These are phyloP conservation scores for Catocala nupta DNA, from an alignment of 2,888 invertebrate species.

Conservation along the genomic window DNA sequence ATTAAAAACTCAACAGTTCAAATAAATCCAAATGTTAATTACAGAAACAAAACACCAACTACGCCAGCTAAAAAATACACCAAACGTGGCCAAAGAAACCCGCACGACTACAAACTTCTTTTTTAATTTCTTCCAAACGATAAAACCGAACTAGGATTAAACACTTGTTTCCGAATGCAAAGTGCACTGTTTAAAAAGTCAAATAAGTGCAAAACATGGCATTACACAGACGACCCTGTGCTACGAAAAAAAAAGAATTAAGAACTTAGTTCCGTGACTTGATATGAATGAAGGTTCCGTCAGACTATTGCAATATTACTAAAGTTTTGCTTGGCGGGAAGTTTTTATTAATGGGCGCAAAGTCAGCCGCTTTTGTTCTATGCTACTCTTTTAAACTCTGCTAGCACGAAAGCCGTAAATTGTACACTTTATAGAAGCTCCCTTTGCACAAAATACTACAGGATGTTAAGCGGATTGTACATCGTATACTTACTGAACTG, in stretches of 20 bases:
- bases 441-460: constrained; percentile 22
- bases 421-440: constrained; percentile 61
- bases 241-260: constrained; percentile 37
- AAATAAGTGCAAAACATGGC: constrained; percentile 48
- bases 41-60: constrained; percentile 17
- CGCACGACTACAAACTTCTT: constrained; percentile 13
- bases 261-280: constrained; percentile 57
- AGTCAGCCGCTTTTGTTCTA: constrained; percentile 70
- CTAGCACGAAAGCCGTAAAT: constrained; percentile 66
- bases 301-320: constrained; percentile 77
- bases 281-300: constrained; percentile 64
- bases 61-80: constrained; percentile 22
- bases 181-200: constrained; percentile 43
- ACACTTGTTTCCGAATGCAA: constrained; percentile 42
- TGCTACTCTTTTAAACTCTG: constrained; percentile 60
- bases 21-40: constrained; percentile 41
- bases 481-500: neutral
- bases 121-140: constrained; percentile 34
- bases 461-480: constrained; percentile 1
- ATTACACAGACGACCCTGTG: constrained; percentile 38
- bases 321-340: constrained; percentile 72
- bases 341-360: constrained; percentile 76
- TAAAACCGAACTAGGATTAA: constrained; percentile 39
- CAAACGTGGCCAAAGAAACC: constrained; percentile 15
- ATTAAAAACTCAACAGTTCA: neutral